Conservation (phyloP, 2,797 vertebrate species). For the Taeniopygia guttata region DNA sequence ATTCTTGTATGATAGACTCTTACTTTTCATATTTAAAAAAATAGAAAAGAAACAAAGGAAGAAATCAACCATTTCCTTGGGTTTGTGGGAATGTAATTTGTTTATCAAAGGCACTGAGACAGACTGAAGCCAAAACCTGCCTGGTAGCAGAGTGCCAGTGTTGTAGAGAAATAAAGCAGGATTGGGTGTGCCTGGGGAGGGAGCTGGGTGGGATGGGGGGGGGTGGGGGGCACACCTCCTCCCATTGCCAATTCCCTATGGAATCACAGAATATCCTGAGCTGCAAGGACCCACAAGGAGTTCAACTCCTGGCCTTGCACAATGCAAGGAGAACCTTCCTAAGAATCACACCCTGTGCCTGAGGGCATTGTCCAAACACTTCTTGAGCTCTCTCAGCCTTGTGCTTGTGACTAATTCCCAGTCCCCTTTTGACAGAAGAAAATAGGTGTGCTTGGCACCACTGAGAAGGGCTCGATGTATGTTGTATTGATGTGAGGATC, state of each 20-base stretch:
- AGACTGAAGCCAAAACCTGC: background rate
- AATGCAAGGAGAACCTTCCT: too few relatives aligned
- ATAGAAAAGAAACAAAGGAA: background rate
- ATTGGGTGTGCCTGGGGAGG: background rate
- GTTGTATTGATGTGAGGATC: background rate
- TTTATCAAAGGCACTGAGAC: background rate
- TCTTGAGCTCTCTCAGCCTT: background rate
- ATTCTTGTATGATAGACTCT: background rate
- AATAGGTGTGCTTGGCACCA: background rate
- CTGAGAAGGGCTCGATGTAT: background rate
- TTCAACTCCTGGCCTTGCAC: background rate
- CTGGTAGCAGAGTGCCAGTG: background rate
- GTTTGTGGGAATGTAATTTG: background rate
- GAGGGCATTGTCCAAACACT: background rate
- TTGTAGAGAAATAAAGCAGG: background rate
- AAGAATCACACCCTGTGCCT: background rate
- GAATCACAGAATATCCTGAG: background rate
- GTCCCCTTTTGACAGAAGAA: background rate
- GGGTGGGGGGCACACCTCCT: background rate
- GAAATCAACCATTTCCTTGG: background rate
- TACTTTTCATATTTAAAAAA: background rate
- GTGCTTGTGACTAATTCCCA: background rate
- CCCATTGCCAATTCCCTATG: background rate
- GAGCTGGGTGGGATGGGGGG: background rate
- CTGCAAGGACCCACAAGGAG: background rate